Percentiles rank a stretch among this genome's conserved stretches.
phyloP scores from a whole-genome alignment of 2,797 vertebrate genomes.

The Simalia tracyae region DNA sequence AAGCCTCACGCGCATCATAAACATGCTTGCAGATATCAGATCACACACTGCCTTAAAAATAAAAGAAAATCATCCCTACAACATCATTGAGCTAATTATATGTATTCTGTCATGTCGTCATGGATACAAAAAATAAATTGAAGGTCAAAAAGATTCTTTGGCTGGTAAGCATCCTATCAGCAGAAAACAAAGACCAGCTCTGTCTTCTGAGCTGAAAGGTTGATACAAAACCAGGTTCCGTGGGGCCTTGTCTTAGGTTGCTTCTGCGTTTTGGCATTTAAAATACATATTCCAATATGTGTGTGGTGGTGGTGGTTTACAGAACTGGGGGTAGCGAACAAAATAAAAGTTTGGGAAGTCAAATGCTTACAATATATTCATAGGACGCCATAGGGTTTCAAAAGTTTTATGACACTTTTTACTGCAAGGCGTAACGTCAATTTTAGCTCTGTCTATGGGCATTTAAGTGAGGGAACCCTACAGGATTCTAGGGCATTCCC shows the following conservation, averaged over 20 bases:
- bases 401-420: neutral
- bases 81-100: constrained; percentile 74
- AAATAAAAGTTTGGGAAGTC: neutral
- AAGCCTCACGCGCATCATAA: constrained; percentile 79
- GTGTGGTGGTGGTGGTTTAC: no score
- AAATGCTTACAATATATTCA: neutral
- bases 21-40: constrained; percentile 77
- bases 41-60: constrained; percentile 79
- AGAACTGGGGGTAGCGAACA: neutral
- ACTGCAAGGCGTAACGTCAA: neutral
- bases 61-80: constrained; percentile 72
- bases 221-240: neutral
- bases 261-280: rapidly evolving
- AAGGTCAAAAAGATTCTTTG: constrained; percentile 56
- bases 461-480: no score
- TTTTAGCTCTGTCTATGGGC: neutral
- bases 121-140: constrained; percentile 54
- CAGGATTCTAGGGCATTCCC: no score
- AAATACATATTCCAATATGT: neutral
- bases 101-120: constrained; percentile 67
- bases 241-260: neutral
- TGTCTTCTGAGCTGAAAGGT: neutral
- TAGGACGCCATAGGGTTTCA: neutral
- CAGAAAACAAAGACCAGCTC: constrained; percentile 27
- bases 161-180: constrained; percentile 5